Base-by-base conservation (phyloP, 2,113 vertebrate species). In the Stigmatopora nigra region DNA sequence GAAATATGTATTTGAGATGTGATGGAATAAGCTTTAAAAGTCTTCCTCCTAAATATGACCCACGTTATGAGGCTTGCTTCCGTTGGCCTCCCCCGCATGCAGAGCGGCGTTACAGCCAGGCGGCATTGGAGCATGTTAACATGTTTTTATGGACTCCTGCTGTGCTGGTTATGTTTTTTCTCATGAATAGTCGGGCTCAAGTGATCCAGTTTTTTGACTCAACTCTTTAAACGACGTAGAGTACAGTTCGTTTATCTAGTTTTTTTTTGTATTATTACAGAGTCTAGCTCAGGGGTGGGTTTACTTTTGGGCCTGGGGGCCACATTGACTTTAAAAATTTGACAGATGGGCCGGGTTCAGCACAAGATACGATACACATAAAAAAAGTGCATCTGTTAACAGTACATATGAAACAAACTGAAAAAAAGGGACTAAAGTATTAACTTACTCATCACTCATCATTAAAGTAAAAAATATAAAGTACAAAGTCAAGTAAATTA, bases 1-100 rank as follows among this genome's bases (percentile, higher is more conserved):
- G 47, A 52, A 63, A 64, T 65, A 70, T 59, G 15, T 51, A 48
- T 68, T 45, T 17, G 35, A 59, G 63, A 60, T 63, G 22, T 31
- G 53, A 56, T 56, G 72, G n/a, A 44, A 57, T 12, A 63, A 0
- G 20, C 53, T 14, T 38, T 61, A 49, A 36, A 65, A n/a, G 7
- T 13, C 11, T 44, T 63, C 44, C 49, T 11, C 60, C 35, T 47
- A 16, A 73, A 67, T 61, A 41, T 38, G 62, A 66, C 15, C 45
- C 17, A 10, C 17, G 44, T 62, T 66, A 65, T 51, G 49, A 56
- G 53, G 53, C 20, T 55, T 55, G 51, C 51, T 2, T 51, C 48
- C 5, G 15, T 16, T n/a, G 65, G 60, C 22, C 22, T 52, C 35
- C 11, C 25, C 7, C 3, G 44, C 51, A 69, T 25, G 17, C 60